Percentiles rank a stretch among this genome's conserved stretches.
phyloP scores from a whole-genome alignment of 2,113 vertebrate species.

The Nothoprocta perdicaria region DNA sequence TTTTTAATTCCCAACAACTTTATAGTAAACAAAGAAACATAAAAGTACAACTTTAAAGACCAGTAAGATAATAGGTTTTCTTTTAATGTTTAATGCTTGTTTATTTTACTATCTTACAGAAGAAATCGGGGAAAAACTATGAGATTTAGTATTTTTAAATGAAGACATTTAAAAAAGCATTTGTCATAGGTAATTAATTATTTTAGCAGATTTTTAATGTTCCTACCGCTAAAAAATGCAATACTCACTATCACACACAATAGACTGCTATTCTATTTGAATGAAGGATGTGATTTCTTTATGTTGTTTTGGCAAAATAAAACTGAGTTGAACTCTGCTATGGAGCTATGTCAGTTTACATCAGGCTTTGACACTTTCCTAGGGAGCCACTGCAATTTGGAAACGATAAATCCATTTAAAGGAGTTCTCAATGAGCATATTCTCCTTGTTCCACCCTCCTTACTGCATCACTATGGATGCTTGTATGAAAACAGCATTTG shows the following conservation, averaged over 20 bases:
- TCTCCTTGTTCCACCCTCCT: neutral
- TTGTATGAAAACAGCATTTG: neutral
- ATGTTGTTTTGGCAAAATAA: fast-evolving
- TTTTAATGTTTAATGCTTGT: neutral
- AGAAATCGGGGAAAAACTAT: neutral
- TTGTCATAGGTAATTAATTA: neutral
- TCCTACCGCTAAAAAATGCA: neutral
- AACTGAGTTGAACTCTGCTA: neutral
- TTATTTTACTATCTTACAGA: neutral
- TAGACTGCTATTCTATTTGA: neutral
- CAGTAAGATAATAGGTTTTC: neutral
- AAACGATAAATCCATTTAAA: neutral
- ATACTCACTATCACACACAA: neutral
- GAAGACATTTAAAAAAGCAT: neutral
- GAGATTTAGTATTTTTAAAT: neutral
- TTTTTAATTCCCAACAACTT: neutral
- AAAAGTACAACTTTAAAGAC: neutral
- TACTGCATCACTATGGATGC: neutral
- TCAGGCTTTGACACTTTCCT: neutral
- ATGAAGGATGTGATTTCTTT: neutral
- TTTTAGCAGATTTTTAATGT: neutral
- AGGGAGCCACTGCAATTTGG: neutral
- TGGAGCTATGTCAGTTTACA: neutral
- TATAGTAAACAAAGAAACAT: neutral
- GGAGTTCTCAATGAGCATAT: fast-evolving